Evolutionary conservation across 2,797 vertebrate species (phyloP).

Genomic region (Sparus aurata): DNA sequence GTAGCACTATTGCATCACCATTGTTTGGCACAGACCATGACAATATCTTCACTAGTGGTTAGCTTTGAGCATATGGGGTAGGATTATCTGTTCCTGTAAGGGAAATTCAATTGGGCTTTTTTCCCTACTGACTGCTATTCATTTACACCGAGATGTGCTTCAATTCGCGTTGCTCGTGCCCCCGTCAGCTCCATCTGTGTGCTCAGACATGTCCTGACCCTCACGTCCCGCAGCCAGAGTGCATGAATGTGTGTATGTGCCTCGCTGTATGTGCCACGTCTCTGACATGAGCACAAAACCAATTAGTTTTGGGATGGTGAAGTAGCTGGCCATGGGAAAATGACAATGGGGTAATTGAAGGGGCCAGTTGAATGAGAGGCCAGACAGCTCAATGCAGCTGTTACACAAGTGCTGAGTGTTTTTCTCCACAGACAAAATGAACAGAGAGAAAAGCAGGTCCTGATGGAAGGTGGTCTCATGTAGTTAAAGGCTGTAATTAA

Average conservation of each 20-base stretch:
- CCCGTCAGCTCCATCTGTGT: slow-evolving; percentile 71
- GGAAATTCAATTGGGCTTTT: slow-evolving; percentile 41
- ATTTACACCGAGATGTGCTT: slow-evolving; percentile 54
- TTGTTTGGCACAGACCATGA: slow-evolving; percentile 41
- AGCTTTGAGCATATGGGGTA: slow-evolving; percentile 40
- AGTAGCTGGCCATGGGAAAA: slow-evolving; percentile 71
- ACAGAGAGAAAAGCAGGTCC: slow-evolving; percentile 46
- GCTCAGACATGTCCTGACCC: slow-evolving; percentile 69
- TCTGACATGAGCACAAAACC: slow-evolving; percentile 80
- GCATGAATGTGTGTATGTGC: slow-evolving; percentile 30
- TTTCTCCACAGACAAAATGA: slow-evolving; percentile 58
- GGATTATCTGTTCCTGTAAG: slow-evolving; percentile 41
- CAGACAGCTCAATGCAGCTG: slow-evolving; percentile 74
- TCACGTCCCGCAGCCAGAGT: slow-evolving; percentile 34
- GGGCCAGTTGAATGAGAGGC: slow-evolving; percentile 72
- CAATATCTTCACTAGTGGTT: slow-evolving; percentile 35
- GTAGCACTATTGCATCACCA: slow-evolving; percentile 50
- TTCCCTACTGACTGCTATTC: slow-evolving; percentile 53
- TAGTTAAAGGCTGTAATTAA: slow-evolving; percentile 65
- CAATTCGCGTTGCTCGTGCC: slow-evolving; percentile 50
- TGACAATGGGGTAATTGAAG: slow-evolving; percentile 83
- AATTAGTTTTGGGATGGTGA: slow-evolving; percentile 81
- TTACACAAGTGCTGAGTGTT: slow-evolving; percentile 68
- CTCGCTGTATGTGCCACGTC: slow-evolving; percentile 45
- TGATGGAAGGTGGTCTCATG: slow-evolving; percentile 58